Base-by-base conservation (phyloP, 53 echinoderm and acorn worm species). In the Mesocentrotus franciscanus region DNA sequence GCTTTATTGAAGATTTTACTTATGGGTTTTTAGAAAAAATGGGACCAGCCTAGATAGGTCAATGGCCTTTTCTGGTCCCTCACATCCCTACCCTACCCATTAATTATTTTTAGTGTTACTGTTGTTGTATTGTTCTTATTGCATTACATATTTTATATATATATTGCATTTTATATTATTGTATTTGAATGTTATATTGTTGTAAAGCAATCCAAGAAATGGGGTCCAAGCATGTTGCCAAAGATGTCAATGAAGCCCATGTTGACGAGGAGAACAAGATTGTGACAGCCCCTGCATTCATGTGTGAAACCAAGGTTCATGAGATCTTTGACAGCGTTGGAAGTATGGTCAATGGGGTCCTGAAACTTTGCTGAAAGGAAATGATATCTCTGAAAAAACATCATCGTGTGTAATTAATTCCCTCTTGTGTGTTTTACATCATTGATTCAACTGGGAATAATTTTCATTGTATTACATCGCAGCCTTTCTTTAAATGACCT, bases 251-350 rank as follows among this genome's bases (percentile, higher is more conserved):
- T 35, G 98, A 98, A 90, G 94, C 95, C 93, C 97, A 97, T 96
- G 96, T 97, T 27, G 98, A 98, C 92, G 84, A 96, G 72, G 91
- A 90, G 56, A 98, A 98, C 91, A 96, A 94, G 78, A 96, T 98
- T 16, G 98, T 98, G 55, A 98, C 98, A 20, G 97, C 97, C 4
- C 98, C 98, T 8, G 98, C 98, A 26, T 98, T 96, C 81, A 98
- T 98, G 98, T 98, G 97, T 60, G 95, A 98, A 71, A 97, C 98
- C 1, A 93, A 96, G 58, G 92, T 98, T 18, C 98, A 98, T 84
- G 96, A 98, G 95, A 95, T 98, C 57, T 96, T 95, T 93, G 98
- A 98, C 84, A 96, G 98, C 13, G 95, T 98, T 60, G 97, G 97
- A 34, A 83, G 95, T 90, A 98, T 97, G 98, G 94, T 98, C n/a